These are phyloP conservation scores for Clarias laeviceps DNA, from an alignment of 2,797 vertebrate species.

Conservation along the genomic window DNA sequence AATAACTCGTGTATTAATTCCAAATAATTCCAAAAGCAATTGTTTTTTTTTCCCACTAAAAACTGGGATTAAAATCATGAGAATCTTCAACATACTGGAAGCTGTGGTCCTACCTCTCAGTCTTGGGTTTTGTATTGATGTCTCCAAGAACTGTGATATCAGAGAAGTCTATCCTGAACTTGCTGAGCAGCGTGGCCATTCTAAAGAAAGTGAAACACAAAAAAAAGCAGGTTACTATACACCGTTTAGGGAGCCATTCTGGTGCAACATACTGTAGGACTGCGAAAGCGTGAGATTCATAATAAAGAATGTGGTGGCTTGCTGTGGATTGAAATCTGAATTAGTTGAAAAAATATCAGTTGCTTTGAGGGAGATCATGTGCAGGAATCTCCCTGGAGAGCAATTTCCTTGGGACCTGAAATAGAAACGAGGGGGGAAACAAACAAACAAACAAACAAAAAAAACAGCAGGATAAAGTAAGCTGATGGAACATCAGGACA, in stretches of 20 bases:
- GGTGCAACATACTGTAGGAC: neutral
- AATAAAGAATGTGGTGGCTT: neutral
- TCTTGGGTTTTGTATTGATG: constrained; percentile 96
- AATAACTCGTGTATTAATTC: neutral
- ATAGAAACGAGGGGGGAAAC: constrained; percentile 7
- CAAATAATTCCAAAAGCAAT: neutral
- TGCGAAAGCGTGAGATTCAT: neutral
- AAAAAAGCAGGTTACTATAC: neutral
- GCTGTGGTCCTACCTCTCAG: constrained; percentile 83
- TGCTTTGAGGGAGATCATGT: constrained; percentile 10
- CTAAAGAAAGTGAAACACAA: constrained; percentile 66
- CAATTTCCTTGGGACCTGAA: constrained; percentile 58
- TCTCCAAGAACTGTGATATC: constrained; percentile 97
- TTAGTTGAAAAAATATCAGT: neutral
- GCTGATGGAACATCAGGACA: neutral
- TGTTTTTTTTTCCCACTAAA: neutral
- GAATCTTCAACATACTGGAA: neutral
- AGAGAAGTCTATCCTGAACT: constrained; percentile 98
- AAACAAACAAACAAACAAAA: neutral
- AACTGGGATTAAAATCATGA: neutral
- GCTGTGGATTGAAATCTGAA: neutral
- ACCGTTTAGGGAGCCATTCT: neutral
- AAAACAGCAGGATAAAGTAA: neutral
- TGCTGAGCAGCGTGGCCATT: constrained; percentile 97
- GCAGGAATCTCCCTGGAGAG: constrained; percentile 25